phyloP scores from a whole-genome alignment of 1,140 invertebrate species.

The Aphis craccivora region DNA sequence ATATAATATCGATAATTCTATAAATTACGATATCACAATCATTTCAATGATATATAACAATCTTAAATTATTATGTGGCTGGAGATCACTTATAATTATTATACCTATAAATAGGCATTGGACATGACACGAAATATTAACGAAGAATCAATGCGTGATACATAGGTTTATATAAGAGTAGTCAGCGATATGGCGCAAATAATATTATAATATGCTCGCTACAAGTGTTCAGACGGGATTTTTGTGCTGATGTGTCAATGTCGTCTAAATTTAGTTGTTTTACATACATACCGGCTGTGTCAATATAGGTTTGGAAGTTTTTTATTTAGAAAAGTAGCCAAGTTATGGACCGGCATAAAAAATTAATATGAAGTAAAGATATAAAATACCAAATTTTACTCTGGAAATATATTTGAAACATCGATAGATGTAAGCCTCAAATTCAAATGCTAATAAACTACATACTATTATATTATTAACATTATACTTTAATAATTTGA shows the following conservation, averaged over 20 bases:
- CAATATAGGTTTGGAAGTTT: neutral
- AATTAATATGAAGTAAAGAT: neutral
- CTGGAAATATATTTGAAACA: neutral
- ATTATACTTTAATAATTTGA: too few species aligned
- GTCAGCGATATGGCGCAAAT: neutral
- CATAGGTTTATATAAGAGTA: neutral
- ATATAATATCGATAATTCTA: too few species aligned
- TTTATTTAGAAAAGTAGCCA: neutral
- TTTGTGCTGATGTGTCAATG: neutral
- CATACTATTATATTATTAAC: neutral
- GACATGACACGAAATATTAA: neutral
- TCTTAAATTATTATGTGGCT: too few species aligned
- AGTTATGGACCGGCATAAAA: neutral
- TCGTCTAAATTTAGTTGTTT: slow-evolving; percentile 4
- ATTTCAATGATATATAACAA: too few species aligned
- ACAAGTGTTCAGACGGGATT: neutral
- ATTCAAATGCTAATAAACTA: neutral
- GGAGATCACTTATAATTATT: too few species aligned
- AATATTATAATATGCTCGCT: neutral
- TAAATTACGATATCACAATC: too few species aligned
- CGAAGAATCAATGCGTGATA: neutral
- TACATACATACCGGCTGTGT: slow-evolving; percentile 7
- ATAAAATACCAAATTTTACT: neutral
- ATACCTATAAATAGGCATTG: neutral
- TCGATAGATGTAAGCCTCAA: neutral